Evolutionary conservation across 2,888 invertebrate genomes (phyloP).

Genomic region (Tenthredo mesomela): DNA sequence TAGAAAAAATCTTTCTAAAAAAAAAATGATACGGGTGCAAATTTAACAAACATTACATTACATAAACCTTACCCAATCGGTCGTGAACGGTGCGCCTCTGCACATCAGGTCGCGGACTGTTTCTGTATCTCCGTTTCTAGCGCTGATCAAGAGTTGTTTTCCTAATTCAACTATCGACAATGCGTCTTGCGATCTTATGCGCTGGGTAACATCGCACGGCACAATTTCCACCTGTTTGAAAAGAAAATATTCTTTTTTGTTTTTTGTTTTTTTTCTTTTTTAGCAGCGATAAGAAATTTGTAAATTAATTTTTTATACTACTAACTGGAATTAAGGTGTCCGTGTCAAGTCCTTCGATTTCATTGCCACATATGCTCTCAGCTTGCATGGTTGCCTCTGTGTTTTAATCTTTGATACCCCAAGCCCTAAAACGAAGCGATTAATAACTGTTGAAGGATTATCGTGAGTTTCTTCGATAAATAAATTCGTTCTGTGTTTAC

Average conservation of each 20-base stretch:
- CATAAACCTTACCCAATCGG: conserved; percentile 89
- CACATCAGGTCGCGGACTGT: conserved; percentile 89
- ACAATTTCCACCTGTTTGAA: conserved; percentile 69
- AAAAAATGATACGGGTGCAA: background rate
- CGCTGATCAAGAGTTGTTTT: conserved; percentile 89
- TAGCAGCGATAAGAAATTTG: background rate
- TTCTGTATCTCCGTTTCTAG: conserved; percentile 88
- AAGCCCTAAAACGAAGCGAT: conserved; percentile 45
- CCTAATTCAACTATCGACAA: conserved; percentile 88
- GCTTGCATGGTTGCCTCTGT: conserved; percentile 72
- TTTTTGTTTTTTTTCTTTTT: background rate
- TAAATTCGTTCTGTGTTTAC: background rate
- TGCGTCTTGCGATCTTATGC: conserved; percentile 70
- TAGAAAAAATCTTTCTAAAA: background rate
- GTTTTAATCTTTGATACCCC: conserved; percentile 53
- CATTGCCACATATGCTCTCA: conserved; percentile 74
- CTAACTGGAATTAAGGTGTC: conserved; percentile 78
- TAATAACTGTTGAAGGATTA: background rate
- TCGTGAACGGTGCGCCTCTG: conserved; percentile 94
- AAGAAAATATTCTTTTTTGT: background rate
- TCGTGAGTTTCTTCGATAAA: background rate
- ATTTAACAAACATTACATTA: background rate
- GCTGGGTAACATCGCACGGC: conserved; percentile 68
- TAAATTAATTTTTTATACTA: conserved; percentile 60
- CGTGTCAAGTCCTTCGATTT: conserved; percentile 74